These are phyloP conservation scores for Chloropsis cyanopogon DNA, from an alignment of 2,113 vertebrate genomes.

Conservation along the genomic window DNA sequence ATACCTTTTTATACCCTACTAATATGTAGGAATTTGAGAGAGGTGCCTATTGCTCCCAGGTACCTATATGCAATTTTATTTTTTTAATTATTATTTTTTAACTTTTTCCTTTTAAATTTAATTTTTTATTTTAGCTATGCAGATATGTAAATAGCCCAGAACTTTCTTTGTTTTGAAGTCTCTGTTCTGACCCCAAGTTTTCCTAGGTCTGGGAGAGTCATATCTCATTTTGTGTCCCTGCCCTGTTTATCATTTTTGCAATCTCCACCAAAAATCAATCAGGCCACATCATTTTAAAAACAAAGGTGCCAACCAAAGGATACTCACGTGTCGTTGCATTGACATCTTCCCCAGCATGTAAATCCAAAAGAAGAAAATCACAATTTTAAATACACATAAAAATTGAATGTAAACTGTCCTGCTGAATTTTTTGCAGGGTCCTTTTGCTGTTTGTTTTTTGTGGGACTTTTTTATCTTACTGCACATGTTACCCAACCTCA, in stretches of 20 bases:
- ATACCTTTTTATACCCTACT: slow-evolving; percentile 33
- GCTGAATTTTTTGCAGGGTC: not conserved
- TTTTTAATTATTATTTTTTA: not conserved
- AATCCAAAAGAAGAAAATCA: slow-evolving; percentile 11
- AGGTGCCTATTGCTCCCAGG: not conserved
- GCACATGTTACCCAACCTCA: not conserved
- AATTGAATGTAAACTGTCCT: not conserved
- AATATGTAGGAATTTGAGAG: slow-evolving; percentile 5
- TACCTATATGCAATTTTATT: not conserved
- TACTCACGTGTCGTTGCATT: not conserved
- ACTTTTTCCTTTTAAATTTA: not conserved
- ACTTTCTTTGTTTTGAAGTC: slow-evolving; percentile 32
- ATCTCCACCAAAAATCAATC: not conserved
- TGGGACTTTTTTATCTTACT: not conserved
- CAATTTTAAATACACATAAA: not conserved
- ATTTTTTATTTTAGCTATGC: not conserved
- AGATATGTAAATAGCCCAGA: not conserved
- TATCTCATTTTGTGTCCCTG: not conserved
- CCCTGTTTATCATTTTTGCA: not conserved
- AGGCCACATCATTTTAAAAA: not conserved
- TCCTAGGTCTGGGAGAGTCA: not conserved
- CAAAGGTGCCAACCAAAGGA: not conserved
- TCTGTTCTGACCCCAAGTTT: not conserved
- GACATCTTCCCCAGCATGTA: not conserved
- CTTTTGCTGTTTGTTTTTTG: not conserved